These are phyloP conservation scores for Arenaria interpres DNA, from an alignment of 2,113 vertebrate species.

Conservation along the genomic window DNA sequence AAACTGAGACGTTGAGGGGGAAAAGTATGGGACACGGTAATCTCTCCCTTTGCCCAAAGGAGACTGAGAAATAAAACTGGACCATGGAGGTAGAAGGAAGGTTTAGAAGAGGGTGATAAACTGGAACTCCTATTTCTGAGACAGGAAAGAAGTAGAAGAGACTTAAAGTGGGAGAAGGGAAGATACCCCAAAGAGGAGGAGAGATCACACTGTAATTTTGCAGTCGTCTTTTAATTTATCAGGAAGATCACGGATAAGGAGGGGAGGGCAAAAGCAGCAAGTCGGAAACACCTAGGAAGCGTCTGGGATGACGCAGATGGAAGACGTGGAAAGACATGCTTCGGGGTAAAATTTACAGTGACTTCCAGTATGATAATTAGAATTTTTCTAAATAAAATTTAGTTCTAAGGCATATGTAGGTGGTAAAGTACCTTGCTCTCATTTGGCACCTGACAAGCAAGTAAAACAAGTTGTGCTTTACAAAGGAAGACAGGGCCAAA, in stretches of 20 bases:
- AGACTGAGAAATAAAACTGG: neutral
- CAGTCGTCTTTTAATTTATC: neutral
- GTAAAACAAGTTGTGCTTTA: accelerated
- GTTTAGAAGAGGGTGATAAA: neutral
- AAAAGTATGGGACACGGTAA: neutral
- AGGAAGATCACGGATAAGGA: neutral
- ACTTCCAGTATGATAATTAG: neutral
- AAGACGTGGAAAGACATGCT: neutral
- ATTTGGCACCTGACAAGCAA: neutral
- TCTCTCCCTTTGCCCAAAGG: neutral
- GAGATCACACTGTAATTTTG: neutral
- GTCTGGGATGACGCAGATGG: neutral
- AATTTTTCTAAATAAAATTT: neutral
- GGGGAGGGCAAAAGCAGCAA: neutral
- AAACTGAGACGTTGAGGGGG: neutral
- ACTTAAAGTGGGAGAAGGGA: neutral
- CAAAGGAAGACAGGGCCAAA: neutral
- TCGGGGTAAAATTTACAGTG: neutral
- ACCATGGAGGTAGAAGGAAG: neutral
- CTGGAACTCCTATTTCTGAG: neutral
- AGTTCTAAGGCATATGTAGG: neutral
- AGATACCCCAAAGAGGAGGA: neutral
- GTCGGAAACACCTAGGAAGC: neutral
- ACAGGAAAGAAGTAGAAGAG: neutral
- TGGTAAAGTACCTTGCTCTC: neutral